Percentiles rank a stretch among this genome's conserved stretches.
phyloP scores from a whole-genome alignment of 2,888 invertebrate genomes.

The Lasioglossum zephyrum region DNA sequence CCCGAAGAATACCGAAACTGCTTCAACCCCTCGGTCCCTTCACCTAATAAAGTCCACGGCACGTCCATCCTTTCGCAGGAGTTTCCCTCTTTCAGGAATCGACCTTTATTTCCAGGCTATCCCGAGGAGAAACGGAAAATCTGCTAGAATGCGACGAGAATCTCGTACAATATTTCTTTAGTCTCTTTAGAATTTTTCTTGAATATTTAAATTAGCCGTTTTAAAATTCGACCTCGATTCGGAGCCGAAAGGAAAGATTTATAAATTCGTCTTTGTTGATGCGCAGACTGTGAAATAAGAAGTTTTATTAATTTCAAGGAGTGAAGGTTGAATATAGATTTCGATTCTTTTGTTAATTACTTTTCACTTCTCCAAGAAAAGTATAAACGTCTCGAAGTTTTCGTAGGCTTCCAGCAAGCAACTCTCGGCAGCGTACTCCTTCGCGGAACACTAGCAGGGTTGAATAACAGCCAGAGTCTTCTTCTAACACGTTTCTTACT shows the following conservation, averaged over 20 bases:
- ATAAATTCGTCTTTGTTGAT: background rate
- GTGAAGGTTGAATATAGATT: background rate
- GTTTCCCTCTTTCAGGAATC: constrained; percentile 33
- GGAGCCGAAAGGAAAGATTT: background rate
- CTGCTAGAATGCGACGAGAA: background rate
- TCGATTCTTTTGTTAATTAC: background rate
- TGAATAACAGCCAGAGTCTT: background rate
- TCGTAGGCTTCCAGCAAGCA: background rate
- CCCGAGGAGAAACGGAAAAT: background rate
- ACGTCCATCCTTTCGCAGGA: constrained; percentile 40
- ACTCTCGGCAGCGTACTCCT: background rate
- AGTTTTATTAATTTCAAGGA: too few species aligned
- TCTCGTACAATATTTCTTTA: background rate
- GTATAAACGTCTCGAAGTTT: background rate
- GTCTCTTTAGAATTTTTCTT: background rate
- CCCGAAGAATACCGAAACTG: constrained; percentile 60
- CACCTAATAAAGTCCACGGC: constrained; percentile 59
- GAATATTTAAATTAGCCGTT: background rate
- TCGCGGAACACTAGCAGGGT: background rate
- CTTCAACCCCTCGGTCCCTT: constrained; percentile 28
- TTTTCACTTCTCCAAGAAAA: background rate
- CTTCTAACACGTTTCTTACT: background rate
- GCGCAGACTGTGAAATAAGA: too few species aligned
- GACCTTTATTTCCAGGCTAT: constrained; percentile 2
- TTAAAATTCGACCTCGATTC: background rate